These are phyloP conservation scores for Ceuthmochares aereus DNA, from an alignment of 2,113 vertebrate species.

Conservation along the genomic window DNA sequence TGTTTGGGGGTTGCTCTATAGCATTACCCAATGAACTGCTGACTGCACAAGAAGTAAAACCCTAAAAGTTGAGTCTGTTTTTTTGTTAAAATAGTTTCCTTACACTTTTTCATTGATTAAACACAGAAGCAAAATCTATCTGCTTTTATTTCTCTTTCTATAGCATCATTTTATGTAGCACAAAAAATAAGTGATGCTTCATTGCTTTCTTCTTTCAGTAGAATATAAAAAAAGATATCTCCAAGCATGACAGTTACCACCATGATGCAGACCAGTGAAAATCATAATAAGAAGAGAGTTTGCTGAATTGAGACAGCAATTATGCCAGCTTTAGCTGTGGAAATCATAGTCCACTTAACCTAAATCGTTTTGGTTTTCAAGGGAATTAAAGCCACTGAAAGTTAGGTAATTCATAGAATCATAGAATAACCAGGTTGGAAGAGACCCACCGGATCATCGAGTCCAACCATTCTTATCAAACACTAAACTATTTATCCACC, in stretches of 20 bases:
- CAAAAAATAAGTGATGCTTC: neutral
- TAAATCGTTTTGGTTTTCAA: constrained; percentile 9
- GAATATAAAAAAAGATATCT: neutral
- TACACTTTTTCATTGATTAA: neutral
- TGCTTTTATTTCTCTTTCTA: neutral
- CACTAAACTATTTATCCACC: too few relatives aligned
- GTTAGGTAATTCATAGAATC: neutral
- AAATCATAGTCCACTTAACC: neutral
- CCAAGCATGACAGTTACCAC: neutral
- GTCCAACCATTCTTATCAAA: too few relatives aligned
- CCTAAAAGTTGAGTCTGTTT: neutral
- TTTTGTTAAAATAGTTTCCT: neutral
- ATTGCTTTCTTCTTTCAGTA: neutral
- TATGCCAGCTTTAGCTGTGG: neutral
- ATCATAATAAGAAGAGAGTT: neutral
- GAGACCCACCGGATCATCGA: too few relatives aligned
- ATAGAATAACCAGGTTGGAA: too few relatives aligned
- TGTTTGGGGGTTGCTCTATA: neutral
- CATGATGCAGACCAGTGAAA: neutral
- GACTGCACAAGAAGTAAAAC: neutral
- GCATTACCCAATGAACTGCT: neutral
- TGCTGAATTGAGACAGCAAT: neutral
- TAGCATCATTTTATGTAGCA: neutral
- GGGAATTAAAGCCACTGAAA: neutral
- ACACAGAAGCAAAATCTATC: neutral